Evolutionary conservation across 2,113 vertebrate species (phyloP).

Genomic region (Corythornis vintsioides): DNA sequence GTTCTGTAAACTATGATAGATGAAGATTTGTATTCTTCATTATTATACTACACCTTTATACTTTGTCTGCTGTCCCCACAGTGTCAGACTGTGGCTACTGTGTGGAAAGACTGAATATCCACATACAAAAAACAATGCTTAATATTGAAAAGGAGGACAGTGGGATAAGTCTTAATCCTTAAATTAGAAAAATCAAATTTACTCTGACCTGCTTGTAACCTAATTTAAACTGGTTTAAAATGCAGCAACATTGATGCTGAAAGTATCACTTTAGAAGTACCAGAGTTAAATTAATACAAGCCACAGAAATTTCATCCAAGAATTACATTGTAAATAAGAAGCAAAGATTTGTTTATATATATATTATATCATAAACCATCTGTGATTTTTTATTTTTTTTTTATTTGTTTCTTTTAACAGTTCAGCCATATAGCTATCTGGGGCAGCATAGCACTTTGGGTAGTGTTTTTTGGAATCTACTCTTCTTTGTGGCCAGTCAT

Average conservation of each 20-base stretch:
- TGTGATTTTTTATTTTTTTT: not conserved
- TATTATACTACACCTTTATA: not conserved
- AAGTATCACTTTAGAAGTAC: not conserved
- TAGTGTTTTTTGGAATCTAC: constrained; percentile 96
- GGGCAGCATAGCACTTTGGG: constrained; percentile 96
- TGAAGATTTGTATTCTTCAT: not conserved
- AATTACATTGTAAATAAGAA: not conserved
- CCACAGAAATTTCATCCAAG: not conserved
- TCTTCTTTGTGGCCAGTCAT: constrained; percentile 94
- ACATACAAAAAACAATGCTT: not conserved
- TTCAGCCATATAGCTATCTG: constrained; percentile 98
- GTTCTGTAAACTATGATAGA: not conserved
- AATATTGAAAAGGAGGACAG: not conserved
- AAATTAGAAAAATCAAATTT: not conserved
- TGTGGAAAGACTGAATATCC: not conserved
- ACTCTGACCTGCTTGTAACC: not conserved
- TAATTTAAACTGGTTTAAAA: constrained; percentile 7
- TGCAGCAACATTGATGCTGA: not conserved
- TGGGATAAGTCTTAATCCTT: not conserved
- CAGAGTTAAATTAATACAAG: not conserved
- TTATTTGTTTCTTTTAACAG: constrained; percentile 69
- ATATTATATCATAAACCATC: not conserved
- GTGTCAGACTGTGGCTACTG: not conserved
- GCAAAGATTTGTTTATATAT: not conserved
- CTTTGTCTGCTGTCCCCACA: not conserved